Base-by-base conservation (phyloP, 2,113 vertebrate species). In the Caloenas nicobarica region DNA sequence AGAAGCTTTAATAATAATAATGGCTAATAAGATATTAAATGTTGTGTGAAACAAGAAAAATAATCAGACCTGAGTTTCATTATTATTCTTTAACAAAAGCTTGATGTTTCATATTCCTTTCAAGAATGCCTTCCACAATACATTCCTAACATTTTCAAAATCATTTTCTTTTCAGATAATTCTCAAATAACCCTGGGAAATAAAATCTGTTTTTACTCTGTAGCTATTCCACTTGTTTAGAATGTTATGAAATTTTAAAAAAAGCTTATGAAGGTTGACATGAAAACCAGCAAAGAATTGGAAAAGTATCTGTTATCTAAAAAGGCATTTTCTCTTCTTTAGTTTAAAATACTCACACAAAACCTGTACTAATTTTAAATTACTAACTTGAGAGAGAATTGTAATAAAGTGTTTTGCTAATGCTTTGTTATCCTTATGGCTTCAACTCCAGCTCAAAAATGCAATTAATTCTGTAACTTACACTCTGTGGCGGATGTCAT, bases 381-480 rank as follows among this genome's bases (percentile, higher is more conserved):
- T 90, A 89, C 40, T 79, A 91, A 88, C 73, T 93, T 82, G 89
- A 96, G 84, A 93, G 60, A 90, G 64, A 96, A 97, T 94, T 72
- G 57, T 56, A 93, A 81, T 81, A 90, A 94, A 95, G 86, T 83
- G 60, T 93, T 93, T 96, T 95, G 57, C 56, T 50, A 88, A 72
- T 74, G 69, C 96, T 96, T 96, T 95, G 73, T 94, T 97, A 95
- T 93, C 86, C 91, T 88, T 95, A 65, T 82, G 94, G 87, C 84
- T 97, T 94, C 89, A 93, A 95, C 72, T 93, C 79, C 61, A 87
- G 66, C 93, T 97, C 94, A 87, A 96, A 95, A 97, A 97, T 90
- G 90, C 95, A 96, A 97, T 97, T 97, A 97, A 96, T 97, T 98
- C 96, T 89, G 83, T 85, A 95, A 89, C 95, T 95, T 94, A 87